Evolutionary conservation across 2,888 invertebrate species (phyloP), one percentile per base, ranked within the genome.

Genomic region (Mechanitis mazaeus): DNA sequence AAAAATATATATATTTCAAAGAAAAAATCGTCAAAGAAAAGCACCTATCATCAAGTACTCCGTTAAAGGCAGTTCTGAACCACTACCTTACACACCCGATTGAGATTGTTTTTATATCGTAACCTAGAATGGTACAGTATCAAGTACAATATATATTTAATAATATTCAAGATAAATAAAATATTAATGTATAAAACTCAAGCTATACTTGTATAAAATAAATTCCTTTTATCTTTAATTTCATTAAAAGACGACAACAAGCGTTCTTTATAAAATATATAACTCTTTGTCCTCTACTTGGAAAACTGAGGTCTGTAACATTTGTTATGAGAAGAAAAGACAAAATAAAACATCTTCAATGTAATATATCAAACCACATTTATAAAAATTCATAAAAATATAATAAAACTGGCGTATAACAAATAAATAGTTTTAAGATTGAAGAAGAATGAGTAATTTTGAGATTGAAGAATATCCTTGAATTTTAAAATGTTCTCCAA

Each of bases 41-140:
- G 11, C 1, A 42, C 42, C 50, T 7, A 28, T 20, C 11, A 33
- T 20, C 20, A 33, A 54, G 53, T 20, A 11, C 33, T 33, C 54
- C 56, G 54, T 46, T 57, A 46, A 47, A 56, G 45, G 57, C 31
- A 46, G 55, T 55, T 56, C 57, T 65, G 61, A 45, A 54, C 66
- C 54, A 63, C 61, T 63, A 61, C 62, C 68, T 61, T 55, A 63
- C 56, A 67, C 59, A 63, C 65, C 68, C 67, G 64, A 68, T 68
- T 67, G 64, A 65, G 67, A 65, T 68, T 54, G 47, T 56, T 64
- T 61, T 64, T 46, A 54, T 28, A 58, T 64, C 63, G 46, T 65
- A 54, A 65, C 61, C 58, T 60, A 59, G 35, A 47, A 42, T 20
- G 38, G 50, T 46, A 61, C 57, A 63, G 46, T 59, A 61, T 59